Evolutionary conservation across 1,140 invertebrate species (phyloP), one percentile per base, ranked within the genome.

Genomic region (Xylocopa sonorina): DNA sequence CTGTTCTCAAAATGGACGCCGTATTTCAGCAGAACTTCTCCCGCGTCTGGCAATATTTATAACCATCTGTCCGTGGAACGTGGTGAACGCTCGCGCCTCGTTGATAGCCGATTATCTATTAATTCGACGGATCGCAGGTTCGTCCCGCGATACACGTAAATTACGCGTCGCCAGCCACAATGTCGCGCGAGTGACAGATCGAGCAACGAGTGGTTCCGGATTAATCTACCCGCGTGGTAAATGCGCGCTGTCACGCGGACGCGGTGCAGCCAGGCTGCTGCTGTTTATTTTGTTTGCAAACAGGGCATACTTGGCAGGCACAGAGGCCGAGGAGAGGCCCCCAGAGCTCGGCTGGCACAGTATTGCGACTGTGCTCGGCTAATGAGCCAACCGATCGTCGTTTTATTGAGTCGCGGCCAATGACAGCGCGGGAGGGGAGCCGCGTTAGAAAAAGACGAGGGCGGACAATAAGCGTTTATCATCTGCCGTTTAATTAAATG

Each of bases 331-430:
- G n/a, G n/a, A n/a, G n/a, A n/a, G n/a, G n/a, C n/a, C n/a, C 1
- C n/a, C 32, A 46, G 14, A n/a, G 55, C 38, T 27, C 46, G 18
- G 32, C 34, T 48, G 50, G 32, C 16, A 82, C 85, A 87, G 53
- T 34, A 46, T 80, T 51, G 43, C 72, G 55, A 84, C 77, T 88
- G 80, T 88, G 82, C 67, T 78, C 62, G 76, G 55, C 85, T 88
- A 88, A 90, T 87, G 87, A 89, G 58, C 69, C 88, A 76, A 62
- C 83, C 87, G 81, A 84, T 90, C 78, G 76, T 83, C 82, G 82
- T 87, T 89, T 86, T 84, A 88, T 86, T 76, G 81, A 86, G 55
- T 76, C 43, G 62, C 66, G 63, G 66, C 72, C 71, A 87, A 86
- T 75, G 51, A 66, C 66, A 67, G 57, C 3, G 63, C 14, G 53